A percentile compares a stretch with the other conserved stretches of the same genome.
phyloP scores from a whole-genome alignment of 2,888 invertebrate genomes.

The Acleris emargana region DNA sequence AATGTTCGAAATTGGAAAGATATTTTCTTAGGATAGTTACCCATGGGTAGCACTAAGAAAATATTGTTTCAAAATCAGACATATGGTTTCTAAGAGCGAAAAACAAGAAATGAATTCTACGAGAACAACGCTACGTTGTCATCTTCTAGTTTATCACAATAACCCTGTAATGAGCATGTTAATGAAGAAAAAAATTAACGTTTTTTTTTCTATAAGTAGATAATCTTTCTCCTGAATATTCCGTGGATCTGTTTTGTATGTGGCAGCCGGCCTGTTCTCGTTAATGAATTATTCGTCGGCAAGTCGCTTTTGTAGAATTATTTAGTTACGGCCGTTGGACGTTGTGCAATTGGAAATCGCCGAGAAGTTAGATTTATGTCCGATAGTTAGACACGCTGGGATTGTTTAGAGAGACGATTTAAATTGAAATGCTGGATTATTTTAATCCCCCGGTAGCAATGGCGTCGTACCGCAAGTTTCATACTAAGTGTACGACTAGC shows the following conservation, averaged over 20 bases:
- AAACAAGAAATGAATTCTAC: no score
- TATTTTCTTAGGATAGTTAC: no score
- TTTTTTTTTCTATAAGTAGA: neutral
- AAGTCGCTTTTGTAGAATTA: constrained; percentile 11
- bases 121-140: no score
- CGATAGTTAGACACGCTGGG: neutral
- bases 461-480: no score
- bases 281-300: constrained; percentile 29
- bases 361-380: neutral
- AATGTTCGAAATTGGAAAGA: no score
- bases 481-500: no score
- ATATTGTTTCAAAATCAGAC: no score
- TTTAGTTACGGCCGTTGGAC: constrained; percentile 11
- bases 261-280: constrained; percentile 1
- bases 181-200: neutral
- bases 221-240: neutral
- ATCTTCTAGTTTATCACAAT: no score
- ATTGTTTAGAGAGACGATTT: neutral
- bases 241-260: constrained; percentile 17
- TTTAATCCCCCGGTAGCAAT: no score
- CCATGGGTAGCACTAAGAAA: no score
- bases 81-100: no score
- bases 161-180: no score
- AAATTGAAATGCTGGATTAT: neutral
- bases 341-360: constrained; percentile 3